Conservation (phyloP, 2,797 vertebrate species). For the Mareca penelope region DNA sequence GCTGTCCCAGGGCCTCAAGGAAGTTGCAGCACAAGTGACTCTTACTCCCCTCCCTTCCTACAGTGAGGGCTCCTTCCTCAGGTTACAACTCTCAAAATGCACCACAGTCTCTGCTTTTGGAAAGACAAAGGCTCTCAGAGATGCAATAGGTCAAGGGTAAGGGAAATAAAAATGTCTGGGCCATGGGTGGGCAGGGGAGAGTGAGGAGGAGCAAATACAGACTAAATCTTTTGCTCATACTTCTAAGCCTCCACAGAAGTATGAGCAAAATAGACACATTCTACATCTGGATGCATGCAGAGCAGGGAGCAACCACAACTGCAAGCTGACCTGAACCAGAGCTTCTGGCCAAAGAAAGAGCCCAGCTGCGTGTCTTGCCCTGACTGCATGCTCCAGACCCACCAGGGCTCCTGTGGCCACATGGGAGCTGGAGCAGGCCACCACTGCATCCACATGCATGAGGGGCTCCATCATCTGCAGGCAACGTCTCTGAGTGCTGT, state of each 20-base stretch:
- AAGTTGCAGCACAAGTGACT: neutral
- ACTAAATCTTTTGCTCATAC: neutral
- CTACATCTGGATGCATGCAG: neutral
- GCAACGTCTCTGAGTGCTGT: neutral
- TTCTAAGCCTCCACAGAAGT: neutral
- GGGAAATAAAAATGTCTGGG: neutral
- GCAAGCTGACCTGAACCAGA: accelerated
- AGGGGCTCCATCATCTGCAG: too few species aligned
- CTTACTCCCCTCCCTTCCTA: neutral
- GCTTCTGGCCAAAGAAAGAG: neutral
- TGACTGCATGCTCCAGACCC: accelerated
- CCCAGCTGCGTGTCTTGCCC: neutral
- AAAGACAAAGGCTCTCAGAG: neutral
- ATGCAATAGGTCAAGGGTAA: neutral
- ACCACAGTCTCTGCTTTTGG: neutral
- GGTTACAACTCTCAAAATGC: neutral
- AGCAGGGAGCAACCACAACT: neutral
- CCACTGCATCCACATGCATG: accelerated
- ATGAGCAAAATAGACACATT: neutral
- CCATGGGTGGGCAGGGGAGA: neutral
- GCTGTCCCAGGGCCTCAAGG: neutral
- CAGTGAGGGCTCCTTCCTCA: neutral
- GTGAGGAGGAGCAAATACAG: neutral
- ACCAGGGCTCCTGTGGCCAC: accelerated
- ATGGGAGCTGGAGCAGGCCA: neutral